Evolutionary conservation across 2,797 vertebrate genomes (phyloP), one percentile per base, ranked within the genome.

Genomic region (Sciurus vulgaris): DNA sequence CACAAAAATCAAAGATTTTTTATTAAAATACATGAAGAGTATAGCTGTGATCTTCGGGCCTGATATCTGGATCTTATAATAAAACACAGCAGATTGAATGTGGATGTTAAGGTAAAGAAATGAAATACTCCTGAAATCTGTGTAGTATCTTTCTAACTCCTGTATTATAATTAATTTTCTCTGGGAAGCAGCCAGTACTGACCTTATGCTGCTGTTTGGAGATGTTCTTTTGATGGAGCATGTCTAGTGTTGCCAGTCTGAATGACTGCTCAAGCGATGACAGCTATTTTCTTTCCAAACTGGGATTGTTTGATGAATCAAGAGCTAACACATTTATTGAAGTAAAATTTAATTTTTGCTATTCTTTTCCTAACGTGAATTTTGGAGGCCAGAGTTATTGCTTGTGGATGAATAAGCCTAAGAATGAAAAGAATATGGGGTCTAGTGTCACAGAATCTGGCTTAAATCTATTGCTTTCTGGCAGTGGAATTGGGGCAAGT

Each of bases 101-200:
- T 94, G 49, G 78, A 81, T 33, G 17, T 93, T 91, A 76, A 84
- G 73, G 85, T 74, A 92, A 91, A 97, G 82, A 96, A 96, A 96
- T 35, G 56, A 67, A 95, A 93, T 93, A 96, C 89, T 87, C 41
- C 84, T 82, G 47, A 95, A 91, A 95, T 96, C 86, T 94, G 38
- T 70, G 76, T 89, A 87, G 65, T 81, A 87, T 95, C 41, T 95
- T 79, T 95, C 86, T 94, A 95, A 89, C 76, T 96, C 94, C 30
- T n/a, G 18, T 85, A 96, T 89, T 96, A 85, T 33, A 91, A 93
- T 95, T 95, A 95, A 89, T 89, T 95, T 97, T 97, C 79, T 96
- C 79, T 51, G 54, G 70, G 89, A 89, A 33, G 83, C 72, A 93
- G 79, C 78, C 74, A 81, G 76, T 8, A 17, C 65, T 91, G 59